Evolutionary conservation across 2,113 vertebrate genomes (phyloP).

Genomic region (Microcebus griseorufus): DNA sequence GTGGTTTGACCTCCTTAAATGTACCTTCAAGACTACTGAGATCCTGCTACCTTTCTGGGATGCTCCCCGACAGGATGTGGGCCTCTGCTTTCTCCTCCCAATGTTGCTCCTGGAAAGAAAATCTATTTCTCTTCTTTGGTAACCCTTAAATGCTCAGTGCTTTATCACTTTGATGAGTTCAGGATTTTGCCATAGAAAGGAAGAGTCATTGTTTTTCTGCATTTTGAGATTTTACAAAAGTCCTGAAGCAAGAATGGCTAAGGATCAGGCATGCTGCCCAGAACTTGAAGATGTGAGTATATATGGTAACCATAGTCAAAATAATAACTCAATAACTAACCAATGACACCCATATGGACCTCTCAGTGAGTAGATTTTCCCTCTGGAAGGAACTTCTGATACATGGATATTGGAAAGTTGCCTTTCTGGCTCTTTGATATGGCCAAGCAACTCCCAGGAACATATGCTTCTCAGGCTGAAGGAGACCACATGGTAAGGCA

Average conservation of each 20-base stretch:
- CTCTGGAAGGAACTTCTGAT: not conserved
- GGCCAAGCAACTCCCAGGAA: not conserved
- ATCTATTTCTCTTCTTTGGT: not conserved
- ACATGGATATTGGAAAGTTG: not conserved
- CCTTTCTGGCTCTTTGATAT: not conserved
- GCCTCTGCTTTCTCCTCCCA: not conserved
- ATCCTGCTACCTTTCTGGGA: not conserved
- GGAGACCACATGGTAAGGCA: not conserved
- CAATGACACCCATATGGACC: not conserved
- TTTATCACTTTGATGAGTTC: not conserved
- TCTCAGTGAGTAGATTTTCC: not conserved
- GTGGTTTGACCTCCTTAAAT: not conserved
- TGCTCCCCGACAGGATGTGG: not conserved
- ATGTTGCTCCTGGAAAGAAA: not conserved
- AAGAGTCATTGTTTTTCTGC: not conserved
- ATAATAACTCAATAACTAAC: not conserved
- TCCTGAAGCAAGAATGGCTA: not conserved
- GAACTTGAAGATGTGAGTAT: not conserved
- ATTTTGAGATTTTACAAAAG: conserved; percentile 24
- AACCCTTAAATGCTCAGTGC: not conserved
- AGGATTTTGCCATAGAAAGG: not conserved
- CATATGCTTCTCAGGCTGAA: not conserved
- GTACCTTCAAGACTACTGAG: not conserved
- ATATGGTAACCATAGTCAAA: not conserved
- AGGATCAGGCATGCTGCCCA: not conserved